phyloP scores from a whole-genome alignment of 2,888 invertebrate species.

The Nomada flava region DNA sequence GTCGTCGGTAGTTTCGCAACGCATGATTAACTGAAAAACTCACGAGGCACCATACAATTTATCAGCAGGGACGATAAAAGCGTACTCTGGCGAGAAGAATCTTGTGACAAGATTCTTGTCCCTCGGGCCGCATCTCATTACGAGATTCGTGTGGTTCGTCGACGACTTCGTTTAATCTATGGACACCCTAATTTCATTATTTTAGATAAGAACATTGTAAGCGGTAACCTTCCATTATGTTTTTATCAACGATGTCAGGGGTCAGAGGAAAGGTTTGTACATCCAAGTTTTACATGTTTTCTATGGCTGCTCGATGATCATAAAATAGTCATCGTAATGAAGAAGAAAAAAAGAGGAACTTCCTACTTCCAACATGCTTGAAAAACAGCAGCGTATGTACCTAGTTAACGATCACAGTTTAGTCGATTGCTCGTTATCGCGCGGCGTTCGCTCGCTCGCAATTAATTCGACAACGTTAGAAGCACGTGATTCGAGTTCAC shows the following conservation, averaged over 20 bases:
- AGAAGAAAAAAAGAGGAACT: background rate
- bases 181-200: background rate
- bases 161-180: background rate
- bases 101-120: constrained; percentile 14
- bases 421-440: constrained; percentile 19
- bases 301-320: background rate
- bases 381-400: background rate
- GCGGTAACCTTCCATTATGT: constrained; percentile 51
- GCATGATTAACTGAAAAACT: constrained; percentile 17
- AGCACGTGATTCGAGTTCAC: constrained; percentile 51
- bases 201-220: constrained; percentile 3
- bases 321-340: background rate
- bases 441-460: background rate
- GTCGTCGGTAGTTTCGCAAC: constrained; percentile 24
- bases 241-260: constrained; percentile 45
- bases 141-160: background rate
- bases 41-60: constrained; percentile 8
- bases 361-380: background rate
- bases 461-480: constrained; percentile 27
- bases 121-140: background rate
- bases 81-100: background rate
- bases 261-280: constrained; percentile 1
- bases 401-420: constrained; percentile 3
- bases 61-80: constrained; percentile 23
- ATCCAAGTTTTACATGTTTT: background rate